Evolutionary conservation across 2,113 vertebrate genomes (phyloP), one percentile per base, ranked within the genome.

Genomic region (Macquaria australasica): DNA sequence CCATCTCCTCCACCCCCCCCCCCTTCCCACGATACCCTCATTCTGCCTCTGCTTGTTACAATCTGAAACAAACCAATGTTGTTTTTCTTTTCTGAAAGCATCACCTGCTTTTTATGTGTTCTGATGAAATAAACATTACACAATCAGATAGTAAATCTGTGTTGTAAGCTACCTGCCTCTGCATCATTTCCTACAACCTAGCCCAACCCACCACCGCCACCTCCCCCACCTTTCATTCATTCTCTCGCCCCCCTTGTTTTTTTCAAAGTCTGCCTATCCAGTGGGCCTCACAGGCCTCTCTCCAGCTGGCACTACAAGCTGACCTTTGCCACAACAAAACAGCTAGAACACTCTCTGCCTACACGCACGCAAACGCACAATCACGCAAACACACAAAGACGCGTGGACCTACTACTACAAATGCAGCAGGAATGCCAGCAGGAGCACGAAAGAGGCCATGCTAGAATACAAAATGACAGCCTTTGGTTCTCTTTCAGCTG

Each of bases 271-370:
- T 89, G 82, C 73, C 88, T 82, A 89, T 75, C 73, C 90, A 89
- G 93, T 93, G 96, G 91, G 94, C 90, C 93, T 93, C 91, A 90
- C 78, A 92, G 92, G 86, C 94, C 92, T 94, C 96, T 92, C 93
- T 95, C 96, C 97, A 97, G 96, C 97, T 98, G 97, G 95, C 96
- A 95, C 95, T 96, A 95, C 88, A 84, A 95, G 97, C 82, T 93
- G 92, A 97, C 96, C 92, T 92, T 94, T 95, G 95, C 95, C 96
- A 95, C 78, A 73, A 88, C 90, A 91, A 90, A 95, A 90, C 91
- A 95, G 95, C 92, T 87, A 95, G 92, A 94, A 95, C 85, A 21
- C 84, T 77, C 74, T 89, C 77, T 68, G 73, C 67, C 59, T 73
- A 25, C 81, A 56, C 12, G 31, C 79, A 83, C 55, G 64, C 72